Evolutionary conservation across 2,797 vertebrate genomes (phyloP), one percentile per base, ranked within the genome.

Genomic region (Gouania willdenowi): DNA sequence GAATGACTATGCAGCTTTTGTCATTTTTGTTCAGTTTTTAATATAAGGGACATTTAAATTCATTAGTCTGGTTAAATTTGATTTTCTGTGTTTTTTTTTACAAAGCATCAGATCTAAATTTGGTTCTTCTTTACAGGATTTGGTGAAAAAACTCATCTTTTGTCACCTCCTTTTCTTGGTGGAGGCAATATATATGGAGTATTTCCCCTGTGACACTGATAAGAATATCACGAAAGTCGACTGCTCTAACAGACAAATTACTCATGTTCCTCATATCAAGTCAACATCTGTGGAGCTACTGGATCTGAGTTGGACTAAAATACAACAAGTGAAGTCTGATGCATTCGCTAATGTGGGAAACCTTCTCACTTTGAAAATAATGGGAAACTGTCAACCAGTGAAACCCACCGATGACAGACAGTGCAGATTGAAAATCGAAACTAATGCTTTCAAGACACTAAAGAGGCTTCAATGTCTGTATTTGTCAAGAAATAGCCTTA

Each of bases 151-250:
- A 8, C 2, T 87, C 40, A 27, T 88, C 44, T 2, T 61, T 43
- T 21, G 45, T 49, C 73, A 76, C 21, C 46, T 79, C 63, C 32
- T 73, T 26, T 37, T 36, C 10, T 37, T 72, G 20, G 76, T 77
- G 34, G 59, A 45, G 19, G 65, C 78, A 4, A 70, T 71, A 26
- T 75, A 88, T 60, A 81, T 79, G 4, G 36, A 27, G 3, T 93
- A 89, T 56, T 85, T 91, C n/a, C 92, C 93, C 43, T 94, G 92
- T 63, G 87, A 92, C 18, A 62, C 83, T 19, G 56, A 77, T 34
- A 23, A 15, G 5, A 65, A 68, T 0, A 44, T 39, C 26, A 75
- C 60, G 6, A 5, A 3, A 6, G 81, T 93, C 5, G 71, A 91
- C 70, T 94, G 92, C 53, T 52, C 31, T 4, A 42, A 52, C 15